A percentile compares a stretch with the other conserved stretches of the same genome.
Evolutionary conservation across 2,888 invertebrate species (phyloP).

Genomic region (Macrophya alboannulata): DNA sequence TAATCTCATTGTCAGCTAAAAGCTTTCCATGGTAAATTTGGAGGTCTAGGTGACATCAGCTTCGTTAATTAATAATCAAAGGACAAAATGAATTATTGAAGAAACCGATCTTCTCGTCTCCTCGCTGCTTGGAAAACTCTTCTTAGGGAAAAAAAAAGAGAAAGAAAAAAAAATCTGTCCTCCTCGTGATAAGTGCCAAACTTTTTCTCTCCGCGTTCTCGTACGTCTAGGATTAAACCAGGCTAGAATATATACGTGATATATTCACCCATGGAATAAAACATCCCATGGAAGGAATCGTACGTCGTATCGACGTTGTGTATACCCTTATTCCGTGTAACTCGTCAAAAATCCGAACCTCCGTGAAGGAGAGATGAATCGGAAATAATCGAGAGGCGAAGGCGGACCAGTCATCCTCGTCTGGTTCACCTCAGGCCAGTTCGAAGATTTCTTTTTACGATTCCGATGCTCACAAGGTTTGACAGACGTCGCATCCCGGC

Average conservation of each 20-base stretch:
- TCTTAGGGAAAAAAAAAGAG: not conserved
- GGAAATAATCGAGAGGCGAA: not conserved
- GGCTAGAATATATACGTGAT: not conserved
- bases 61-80: not conserved
- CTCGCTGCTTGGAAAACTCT: not conserved
- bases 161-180: not conserved
- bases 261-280: not conserved
- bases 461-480: constrained; percentile 74
- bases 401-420: not conserved
- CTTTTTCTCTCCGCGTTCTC: not conserved
- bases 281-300: not conserved
- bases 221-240: not conserved
- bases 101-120: not conserved
- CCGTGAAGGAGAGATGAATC: not conserved
- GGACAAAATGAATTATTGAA: not conserved
- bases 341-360: not conserved
- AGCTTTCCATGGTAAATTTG: not conserved
- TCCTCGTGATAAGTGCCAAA: not conserved
- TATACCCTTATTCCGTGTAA: not conserved
- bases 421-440: constrained; percentile 17
- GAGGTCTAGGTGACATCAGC: not conserved
- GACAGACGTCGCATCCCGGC: constrained; percentile 71
- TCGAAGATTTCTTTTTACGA: constrained; percentile 42
- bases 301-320: not conserved
- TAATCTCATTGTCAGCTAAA: not conserved